Evolutionary conservation across 2,888 invertebrate genomes (phyloP).

Genomic region (Cheiracanthium punctorium): DNA sequence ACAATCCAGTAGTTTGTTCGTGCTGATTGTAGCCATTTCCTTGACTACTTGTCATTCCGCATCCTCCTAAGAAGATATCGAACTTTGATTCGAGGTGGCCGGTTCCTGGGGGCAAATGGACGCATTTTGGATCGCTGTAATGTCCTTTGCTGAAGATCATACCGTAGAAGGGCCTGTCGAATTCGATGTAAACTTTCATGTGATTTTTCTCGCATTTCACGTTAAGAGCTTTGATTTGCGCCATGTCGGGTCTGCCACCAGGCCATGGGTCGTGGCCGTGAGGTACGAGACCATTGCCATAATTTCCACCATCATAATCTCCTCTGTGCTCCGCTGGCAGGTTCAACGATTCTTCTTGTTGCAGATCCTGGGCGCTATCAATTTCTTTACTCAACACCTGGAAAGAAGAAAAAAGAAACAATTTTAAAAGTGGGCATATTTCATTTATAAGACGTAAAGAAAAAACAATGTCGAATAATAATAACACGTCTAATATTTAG

Average conservation of each 20-base stretch:
- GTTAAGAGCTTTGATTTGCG: conserved; percentile 88
- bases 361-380: conserved; percentile 72
- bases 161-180: conserved; percentile 95
- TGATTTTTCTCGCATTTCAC: conserved; percentile 97
- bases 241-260: conserved; percentile 87
- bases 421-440: too few relatives aligned
- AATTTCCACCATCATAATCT: conserved; percentile 47
- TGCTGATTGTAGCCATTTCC: conserved; percentile 48
- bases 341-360: conserved; percentile 72
- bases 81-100: conserved; percentile 94
- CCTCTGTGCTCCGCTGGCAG: conserved; percentile 72
- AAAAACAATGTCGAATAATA: too few relatives aligned
- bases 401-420: conserved; percentile 7
- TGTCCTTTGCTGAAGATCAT: conserved; percentile 94
- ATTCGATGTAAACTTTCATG: conserved; percentile 95
- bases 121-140: conserved; percentile 86
- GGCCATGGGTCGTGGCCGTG: conserved; percentile 81
- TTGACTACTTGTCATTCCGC: conserved; percentile 94
- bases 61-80: conserved; percentile 93
- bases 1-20: conserved; percentile 83
- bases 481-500: too few relatives aligned
- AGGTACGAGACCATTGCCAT: conserved; percentile 33
- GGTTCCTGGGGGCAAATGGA: conserved; percentile 92
- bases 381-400: conserved; percentile 72
- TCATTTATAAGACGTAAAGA: too few relatives aligned